These are phyloP conservation scores for Callorhinus ursinus DNA, from an alignment of 2,113 vertebrate genomes.

Conservation along the genomic window DNA sequence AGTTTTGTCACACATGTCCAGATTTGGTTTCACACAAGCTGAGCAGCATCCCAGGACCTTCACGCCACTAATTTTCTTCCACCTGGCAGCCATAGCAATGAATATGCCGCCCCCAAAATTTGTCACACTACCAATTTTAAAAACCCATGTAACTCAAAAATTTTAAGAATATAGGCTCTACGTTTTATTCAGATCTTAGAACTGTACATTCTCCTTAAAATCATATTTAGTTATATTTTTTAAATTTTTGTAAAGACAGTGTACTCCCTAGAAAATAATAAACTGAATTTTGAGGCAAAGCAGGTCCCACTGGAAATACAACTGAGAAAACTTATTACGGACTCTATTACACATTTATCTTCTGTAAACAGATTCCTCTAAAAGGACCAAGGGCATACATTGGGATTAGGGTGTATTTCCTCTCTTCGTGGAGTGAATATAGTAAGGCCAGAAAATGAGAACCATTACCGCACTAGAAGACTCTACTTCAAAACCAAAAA, in stretches of 20 bases:
- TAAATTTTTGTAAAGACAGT: not conserved
- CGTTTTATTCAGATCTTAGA: not conserved
- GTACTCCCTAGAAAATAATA: not conserved
- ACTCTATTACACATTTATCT: not conserved
- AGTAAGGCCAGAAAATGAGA: not conserved
- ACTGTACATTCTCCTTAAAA: not conserved
- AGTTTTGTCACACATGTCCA: not conserved
- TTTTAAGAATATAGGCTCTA: not conserved
- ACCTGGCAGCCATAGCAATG: not conserved
- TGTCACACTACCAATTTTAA: not conserved
- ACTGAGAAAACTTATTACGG: not conserved
- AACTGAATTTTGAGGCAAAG: constrained; percentile 11
- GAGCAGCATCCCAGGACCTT: not conserved
- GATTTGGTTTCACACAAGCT: not conserved
- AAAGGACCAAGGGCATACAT: not conserved
- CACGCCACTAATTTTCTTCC: not conserved
- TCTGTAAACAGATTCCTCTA: not conserved
- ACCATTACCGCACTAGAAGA: not conserved
- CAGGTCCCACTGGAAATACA: not conserved
- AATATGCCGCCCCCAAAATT: not conserved
- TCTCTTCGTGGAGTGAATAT: not conserved
- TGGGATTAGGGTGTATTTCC: not conserved
- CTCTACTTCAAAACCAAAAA: constrained; percentile 1
- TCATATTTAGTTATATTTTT: not conserved
- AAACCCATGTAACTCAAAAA: not conserved